Percentiles rank a stretch among this genome's conserved stretches.
These are phyloP conservation scores for Eunapius fragilis DNA, from an alignment of 37 sponge, comb jelly and placozoan species.

Conservation along the genomic window DNA sequence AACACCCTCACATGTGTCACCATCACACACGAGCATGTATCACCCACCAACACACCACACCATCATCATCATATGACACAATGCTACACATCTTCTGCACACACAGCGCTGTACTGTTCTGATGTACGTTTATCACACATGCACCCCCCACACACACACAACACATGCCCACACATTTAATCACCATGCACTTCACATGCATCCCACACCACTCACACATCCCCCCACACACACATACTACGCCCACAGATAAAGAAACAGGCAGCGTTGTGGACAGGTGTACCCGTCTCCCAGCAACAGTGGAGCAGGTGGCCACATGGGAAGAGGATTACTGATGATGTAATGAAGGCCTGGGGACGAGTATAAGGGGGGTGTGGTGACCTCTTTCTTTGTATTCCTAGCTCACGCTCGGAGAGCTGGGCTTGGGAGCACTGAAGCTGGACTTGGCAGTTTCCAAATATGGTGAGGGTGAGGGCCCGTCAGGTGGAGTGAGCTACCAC, in stretches of 20 bases:
- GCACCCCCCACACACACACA: too few species aligned
- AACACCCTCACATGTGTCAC: neutral
- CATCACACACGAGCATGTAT: neutral
- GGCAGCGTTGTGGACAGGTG: neutral
- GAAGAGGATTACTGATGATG: neutral
- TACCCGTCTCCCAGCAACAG: neutral
- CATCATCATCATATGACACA: too few species aligned
- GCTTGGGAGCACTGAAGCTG: neutral
- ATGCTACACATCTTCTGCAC: too few species aligned
- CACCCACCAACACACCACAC: neutral
- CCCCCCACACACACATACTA: neutral
- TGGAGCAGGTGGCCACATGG: neutral
- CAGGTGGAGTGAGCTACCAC: neutral
- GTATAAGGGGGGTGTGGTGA: neutral
- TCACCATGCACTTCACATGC: neutral
- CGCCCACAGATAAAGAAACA: neutral
- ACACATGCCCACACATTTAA: too few species aligned
- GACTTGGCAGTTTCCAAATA: neutral
- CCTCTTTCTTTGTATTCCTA: neutral
- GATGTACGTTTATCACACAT: too few species aligned
- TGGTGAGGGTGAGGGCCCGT: neutral
- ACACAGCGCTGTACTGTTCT: too few species aligned
- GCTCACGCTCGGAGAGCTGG: neutral
- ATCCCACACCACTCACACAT: neutral
- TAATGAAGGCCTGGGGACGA: neutral